Percentiles rank a stretch among this genome's conserved stretches.
phyloP scores from a whole-genome alignment of 2,888 invertebrate genomes.

The Agelastica alni region DNA sequence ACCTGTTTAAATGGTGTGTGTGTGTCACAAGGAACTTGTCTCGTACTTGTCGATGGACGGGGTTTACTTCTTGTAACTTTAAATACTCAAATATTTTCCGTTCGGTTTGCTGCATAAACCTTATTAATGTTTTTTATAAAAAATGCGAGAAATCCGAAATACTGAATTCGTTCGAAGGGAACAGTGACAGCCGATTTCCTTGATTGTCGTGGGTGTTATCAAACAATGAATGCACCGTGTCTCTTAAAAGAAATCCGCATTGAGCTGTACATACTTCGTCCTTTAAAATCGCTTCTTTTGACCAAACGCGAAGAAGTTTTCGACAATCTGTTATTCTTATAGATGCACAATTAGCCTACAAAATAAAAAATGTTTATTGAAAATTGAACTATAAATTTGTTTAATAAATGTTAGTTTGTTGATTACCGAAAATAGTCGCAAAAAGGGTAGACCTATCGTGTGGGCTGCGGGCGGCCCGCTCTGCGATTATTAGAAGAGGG shows the following conservation, averaged over 20 bases:
- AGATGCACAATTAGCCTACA: constrained; percentile 86
- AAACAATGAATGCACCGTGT: too few species aligned
- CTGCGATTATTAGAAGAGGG: too few species aligned
- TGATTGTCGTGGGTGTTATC: too few species aligned
- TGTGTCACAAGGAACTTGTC: too few species aligned
- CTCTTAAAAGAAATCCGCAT: constrained; percentile 75
- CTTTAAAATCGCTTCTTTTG: constrained; percentile 76
- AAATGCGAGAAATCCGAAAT: constrained; percentile 13
- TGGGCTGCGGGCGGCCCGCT: too few species aligned
- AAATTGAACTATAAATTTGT: too few species aligned
- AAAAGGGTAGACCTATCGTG: too few species aligned
- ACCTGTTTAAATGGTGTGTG: too few species aligned
- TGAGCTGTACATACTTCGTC: constrained; percentile 92
- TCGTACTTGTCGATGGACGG: too few species aligned
- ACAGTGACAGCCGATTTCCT: neutral
- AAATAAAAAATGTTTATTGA: constrained; percentile 33
- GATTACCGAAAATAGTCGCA: too few species aligned
- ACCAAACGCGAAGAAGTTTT: constrained; percentile 80
- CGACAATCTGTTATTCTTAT: constrained; percentile 85
- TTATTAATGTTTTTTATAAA: neutral
- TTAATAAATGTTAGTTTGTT: too few species aligned
- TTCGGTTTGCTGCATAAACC: neutral
- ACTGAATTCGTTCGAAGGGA: neutral
- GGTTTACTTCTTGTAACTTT: neutral
- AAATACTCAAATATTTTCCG: neutral